Evolutionary conservation across 2,113 vertebrate genomes (phyloP).

Genomic region (Heteronetta atricapilla): DNA sequence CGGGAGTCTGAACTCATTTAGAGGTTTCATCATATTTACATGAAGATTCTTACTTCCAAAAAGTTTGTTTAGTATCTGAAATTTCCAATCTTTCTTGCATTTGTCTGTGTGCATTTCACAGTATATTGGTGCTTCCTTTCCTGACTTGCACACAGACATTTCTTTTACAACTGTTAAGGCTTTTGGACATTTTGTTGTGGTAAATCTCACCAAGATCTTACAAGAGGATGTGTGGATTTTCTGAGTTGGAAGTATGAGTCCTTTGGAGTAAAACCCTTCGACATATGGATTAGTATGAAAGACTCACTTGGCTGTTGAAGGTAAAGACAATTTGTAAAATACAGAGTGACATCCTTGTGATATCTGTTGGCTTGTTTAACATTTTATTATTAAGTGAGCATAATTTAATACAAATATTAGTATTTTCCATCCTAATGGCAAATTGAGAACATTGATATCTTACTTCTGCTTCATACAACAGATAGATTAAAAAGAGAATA

Average conservation of each 20-base stretch:
- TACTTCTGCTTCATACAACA: neutral
- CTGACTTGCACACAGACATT: neutral
- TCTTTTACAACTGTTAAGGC: neutral
- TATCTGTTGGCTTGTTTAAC: neutral
- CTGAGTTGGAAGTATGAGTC: neutral
- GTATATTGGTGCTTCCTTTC: neutral
- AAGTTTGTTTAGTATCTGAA: neutral
- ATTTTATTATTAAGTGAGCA: neutral
- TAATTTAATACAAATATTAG: neutral
- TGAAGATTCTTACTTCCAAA: neutral
- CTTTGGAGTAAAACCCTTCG: neutral
- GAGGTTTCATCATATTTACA: accelerated
- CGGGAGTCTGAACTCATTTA: neutral
- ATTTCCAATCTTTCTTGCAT: neutral
- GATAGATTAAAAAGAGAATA: constrained; percentile 23
- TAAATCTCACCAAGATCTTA: neutral
- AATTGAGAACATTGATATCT: neutral
- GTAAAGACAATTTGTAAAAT: neutral
- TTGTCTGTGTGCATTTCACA: neutral
- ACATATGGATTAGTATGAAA: neutral
- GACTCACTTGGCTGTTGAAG: neutral
- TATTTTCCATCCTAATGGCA: neutral
- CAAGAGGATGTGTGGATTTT: neutral
- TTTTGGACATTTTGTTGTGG: neutral
- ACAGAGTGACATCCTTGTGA: neutral